Percentiles rank a stretch among this genome's conserved stretches.
These are phyloP conservation scores for Palythoa caribaeorum DNA, from an alignment of 92 coral and sea anemone genomes.

Conservation along the genomic window DNA sequence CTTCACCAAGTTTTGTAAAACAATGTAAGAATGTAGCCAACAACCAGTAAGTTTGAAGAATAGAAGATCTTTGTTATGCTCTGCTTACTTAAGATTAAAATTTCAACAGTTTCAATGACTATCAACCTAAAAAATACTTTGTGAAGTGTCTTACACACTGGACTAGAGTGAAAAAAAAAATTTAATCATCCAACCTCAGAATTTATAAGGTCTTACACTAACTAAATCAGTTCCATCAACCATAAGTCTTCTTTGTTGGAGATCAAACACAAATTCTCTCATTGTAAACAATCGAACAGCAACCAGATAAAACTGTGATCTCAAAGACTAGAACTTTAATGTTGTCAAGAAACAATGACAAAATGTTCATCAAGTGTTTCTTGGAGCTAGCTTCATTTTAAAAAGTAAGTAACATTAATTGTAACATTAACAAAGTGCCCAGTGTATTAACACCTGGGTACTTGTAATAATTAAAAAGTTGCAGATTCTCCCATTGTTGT, in stretches of 20 bases:
- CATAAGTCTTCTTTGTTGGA: conserved; percentile 47
- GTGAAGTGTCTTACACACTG: neutral
- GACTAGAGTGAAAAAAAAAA: neutral
- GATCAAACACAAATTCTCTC: conserved; percentile 73
- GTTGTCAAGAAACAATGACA: neutral
- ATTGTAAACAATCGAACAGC: conserved; percentile 13
- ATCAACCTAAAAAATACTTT: neutral
- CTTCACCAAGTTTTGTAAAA: neutral
- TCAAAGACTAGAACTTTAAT: too few relatives aligned
- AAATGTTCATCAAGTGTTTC: neutral
- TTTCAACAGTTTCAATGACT: neutral
- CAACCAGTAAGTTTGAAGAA: neutral
- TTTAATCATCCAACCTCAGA: neutral
- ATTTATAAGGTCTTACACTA: conserved; percentile 49
- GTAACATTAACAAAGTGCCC: neutral
- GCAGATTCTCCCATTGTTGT: conserved; percentile 8
- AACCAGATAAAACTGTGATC: neutral
- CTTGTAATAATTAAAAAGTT: conserved; percentile 20
- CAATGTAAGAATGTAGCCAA: neutral
- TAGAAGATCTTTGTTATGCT: too few relatives aligned
- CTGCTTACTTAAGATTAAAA: too few relatives aligned
- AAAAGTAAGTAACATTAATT: neutral
- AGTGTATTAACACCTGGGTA: neutral
- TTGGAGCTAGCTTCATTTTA: neutral
- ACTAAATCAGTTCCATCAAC: conserved; percentile 60